Evolutionary conservation across 2,113 vertebrate genomes (phyloP).

Genomic region (Corythoichthys intestinalis): DNA sequence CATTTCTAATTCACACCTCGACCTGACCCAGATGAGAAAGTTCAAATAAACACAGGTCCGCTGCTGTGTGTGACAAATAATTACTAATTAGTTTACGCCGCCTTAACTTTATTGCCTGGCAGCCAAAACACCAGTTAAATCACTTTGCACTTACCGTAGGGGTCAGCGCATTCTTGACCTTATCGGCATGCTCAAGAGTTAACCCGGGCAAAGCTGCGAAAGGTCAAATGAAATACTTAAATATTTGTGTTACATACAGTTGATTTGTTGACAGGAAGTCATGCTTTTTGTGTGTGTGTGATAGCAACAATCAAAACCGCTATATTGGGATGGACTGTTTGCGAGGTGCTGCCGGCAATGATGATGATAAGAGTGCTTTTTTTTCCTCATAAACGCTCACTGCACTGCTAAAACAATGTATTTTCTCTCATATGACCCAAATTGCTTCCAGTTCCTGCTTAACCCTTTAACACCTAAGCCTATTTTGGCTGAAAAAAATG

Average conservation of each 20-base stretch:
- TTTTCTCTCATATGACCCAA: background rate
- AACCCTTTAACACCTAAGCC: no score
- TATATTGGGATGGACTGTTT: background rate
- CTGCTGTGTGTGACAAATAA: slow-evolving; percentile 7
- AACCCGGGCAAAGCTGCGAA: background rate
- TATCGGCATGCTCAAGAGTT: background rate
- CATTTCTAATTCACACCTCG: background rate
- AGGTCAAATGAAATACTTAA: background rate
- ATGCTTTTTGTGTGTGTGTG: background rate
- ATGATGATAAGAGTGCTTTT: background rate
- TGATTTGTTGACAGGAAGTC: background rate
- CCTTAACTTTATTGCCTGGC: slow-evolving; percentile 10
- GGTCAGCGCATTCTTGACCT: background rate
- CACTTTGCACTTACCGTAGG: background rate
- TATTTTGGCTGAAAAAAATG: no score
- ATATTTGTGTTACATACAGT: background rate
- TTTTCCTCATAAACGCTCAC: background rate
- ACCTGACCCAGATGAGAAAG: background rate
- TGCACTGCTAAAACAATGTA: background rate
- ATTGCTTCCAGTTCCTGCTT: background rate
- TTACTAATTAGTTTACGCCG: slow-evolving; percentile 8
- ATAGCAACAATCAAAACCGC: background rate
- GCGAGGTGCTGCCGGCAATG: background rate
- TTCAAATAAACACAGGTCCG: background rate
- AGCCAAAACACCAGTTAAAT: slow-evolving; percentile 20